Conservation (phyloP, 2,113 vertebrate species). For the Equus przewalskii region DNA sequence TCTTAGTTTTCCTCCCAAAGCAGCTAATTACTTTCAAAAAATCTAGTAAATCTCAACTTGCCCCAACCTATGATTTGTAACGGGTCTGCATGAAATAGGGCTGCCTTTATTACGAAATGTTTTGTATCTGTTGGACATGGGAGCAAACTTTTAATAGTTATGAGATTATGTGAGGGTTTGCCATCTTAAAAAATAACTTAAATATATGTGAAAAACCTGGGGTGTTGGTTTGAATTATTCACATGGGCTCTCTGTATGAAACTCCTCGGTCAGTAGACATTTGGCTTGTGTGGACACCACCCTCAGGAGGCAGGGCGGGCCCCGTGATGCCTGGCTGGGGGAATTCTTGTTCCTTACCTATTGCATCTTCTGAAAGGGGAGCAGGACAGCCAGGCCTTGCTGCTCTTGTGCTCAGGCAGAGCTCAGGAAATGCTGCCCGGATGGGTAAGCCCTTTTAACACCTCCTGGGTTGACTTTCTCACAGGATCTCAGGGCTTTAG, state of each 20-base stretch:
- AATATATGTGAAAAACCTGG: neutral
- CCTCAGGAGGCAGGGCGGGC: fast-evolving
- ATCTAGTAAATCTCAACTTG: neutral
- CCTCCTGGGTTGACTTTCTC: neutral
- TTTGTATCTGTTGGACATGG: neutral
- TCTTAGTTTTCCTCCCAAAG: slow-evolving; percentile 9
- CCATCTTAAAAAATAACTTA: neutral
- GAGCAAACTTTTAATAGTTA: neutral
- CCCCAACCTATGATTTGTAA: neutral
- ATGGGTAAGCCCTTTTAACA: neutral
- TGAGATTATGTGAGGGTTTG: neutral
- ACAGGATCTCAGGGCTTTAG: neutral
- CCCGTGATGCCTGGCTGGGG: neutral
- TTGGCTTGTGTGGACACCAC: neutral
- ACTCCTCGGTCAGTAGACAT: neutral
- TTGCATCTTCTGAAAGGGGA: neutral
- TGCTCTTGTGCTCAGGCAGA: neutral
- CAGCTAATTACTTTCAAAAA: neutral
- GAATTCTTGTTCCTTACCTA: neutral
- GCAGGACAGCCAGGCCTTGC: fast-evolving
- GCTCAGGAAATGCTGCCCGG: neutral
- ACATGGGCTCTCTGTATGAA: neutral
- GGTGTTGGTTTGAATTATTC: neutral
- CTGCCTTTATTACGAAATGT: neutral
- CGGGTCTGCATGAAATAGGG: neutral